Percentiles rank a stretch among this genome's conserved stretches.
These are phyloP conservation scores for Aurelia aurita DNA, from an alignment of 30 jellyfish, hydroid and myxozoan genomes.

Conservation along the genomic window DNA sequence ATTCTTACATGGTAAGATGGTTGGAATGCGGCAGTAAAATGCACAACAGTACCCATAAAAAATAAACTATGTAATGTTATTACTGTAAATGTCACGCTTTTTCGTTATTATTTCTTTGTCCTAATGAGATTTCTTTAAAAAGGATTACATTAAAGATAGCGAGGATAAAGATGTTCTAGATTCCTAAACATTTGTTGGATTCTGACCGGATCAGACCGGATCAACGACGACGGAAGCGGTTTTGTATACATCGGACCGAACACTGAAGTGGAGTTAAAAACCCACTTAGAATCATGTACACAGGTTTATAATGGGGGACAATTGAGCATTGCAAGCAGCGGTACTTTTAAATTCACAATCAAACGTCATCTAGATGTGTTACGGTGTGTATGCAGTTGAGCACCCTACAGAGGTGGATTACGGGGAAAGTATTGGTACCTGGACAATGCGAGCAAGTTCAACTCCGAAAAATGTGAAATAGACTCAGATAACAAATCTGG, in stretches of 20 bases:
- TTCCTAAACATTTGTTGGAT: too few relatives aligned
- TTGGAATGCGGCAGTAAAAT: too few relatives aligned
- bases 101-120: too few relatives aligned
- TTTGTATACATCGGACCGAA: constrained; percentile 49
- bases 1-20: too few relatives aligned
- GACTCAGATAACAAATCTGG: too few relatives aligned
- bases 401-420: constrained; percentile 10
- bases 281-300: constrained; percentile 61
- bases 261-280: constrained; percentile 7
- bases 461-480: not conserved
- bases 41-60: too few relatives aligned
- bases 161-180: too few relatives aligned
- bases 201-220: too few relatives aligned
- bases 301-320: constrained; percentile 40
- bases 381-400: constrained; percentile 25
- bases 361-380: constrained; percentile 50
- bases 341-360: constrained; percentile 26
- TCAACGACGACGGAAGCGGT: constrained; percentile 60
- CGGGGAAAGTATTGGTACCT: constrained; percentile 44
- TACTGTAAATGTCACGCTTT: too few relatives aligned
- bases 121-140: too few relatives aligned
- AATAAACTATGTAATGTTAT: too few relatives aligned
- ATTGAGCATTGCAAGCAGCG: constrained; percentile 11
- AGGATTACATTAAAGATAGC: too few relatives aligned
- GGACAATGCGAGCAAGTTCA: constrained; percentile 32